A percentile compares a stretch with the other conserved stretches of the same genome.
phyloP scores from a whole-genome alignment of 2,888 invertebrate species.

The Dioctria rufipes region DNA sequence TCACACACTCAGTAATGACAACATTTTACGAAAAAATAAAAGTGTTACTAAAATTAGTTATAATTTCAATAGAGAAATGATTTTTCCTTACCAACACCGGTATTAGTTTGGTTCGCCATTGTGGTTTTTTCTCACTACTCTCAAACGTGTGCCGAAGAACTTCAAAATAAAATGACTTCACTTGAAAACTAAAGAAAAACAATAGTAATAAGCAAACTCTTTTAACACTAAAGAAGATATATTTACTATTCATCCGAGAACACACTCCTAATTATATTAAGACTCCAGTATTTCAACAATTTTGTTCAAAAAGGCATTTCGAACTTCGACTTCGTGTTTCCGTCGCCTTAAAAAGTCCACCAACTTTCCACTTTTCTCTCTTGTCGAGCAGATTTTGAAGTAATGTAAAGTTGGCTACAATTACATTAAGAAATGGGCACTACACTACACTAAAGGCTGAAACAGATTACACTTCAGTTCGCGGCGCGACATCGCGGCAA shows the following conservation, averaged over 20 bases:
- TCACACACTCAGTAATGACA: no score
- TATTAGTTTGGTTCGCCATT: constrained; percentile 91
- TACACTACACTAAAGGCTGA: no score
- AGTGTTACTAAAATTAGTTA: constrained; percentile 29
- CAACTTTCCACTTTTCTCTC: neutral
- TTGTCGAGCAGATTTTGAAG: no score
- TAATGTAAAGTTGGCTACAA: no score
- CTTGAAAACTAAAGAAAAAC: constrained; percentile 38
- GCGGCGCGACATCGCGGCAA: no score
- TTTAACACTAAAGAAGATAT: neutral
- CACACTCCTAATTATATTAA: constrained; percentile 41
- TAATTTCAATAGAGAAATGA: constrained; percentile 26
- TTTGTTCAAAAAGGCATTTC: constrained; percentile 49
- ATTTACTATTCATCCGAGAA: constrained; percentile 41
- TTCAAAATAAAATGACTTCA: constrained; percentile 52
- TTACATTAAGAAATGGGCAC: no score
- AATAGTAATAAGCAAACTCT: constrained; percentile 6
- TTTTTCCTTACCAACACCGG: constrained; percentile 86
- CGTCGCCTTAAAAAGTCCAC: constrained; percentile 50
- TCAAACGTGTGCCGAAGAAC: constrained; percentile 43
- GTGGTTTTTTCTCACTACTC: constrained; percentile 61
- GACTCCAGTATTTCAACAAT: constrained; percentile 29
- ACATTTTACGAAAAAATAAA: constrained; percentile 1
- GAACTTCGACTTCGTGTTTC: constrained; percentile 54
- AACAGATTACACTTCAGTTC: no score